Evolutionary conservation across 2,888 invertebrate species (phyloP), one percentile per base, ranked within the genome.

Genomic region (Stenurella melanura): DNA sequence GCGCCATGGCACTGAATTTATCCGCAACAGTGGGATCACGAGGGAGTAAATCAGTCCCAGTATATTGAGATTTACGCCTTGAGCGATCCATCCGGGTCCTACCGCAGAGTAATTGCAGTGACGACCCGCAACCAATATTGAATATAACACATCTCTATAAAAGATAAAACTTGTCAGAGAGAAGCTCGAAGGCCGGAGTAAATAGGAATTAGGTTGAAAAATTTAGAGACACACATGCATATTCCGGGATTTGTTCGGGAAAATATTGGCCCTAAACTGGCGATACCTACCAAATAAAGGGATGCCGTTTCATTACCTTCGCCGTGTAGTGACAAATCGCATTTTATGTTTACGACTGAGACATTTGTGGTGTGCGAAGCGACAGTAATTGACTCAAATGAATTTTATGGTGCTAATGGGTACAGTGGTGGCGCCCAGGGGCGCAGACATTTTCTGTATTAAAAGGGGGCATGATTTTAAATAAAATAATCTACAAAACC

Each of bases 91-190:
- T 77, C 71, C 78, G 73, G 69, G 63, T 38, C 71, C 73, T 74
- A 74, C 38, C 78, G 67, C 74, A 71, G 78, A 76, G 76, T 78
- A 78, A 78, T 78, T 75, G 64, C 42, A 58, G 70, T 82, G 83
- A 83, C 83, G 83, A 83, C 84, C 82, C 85, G 83, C 83, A 82
- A 80, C 84, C 86, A 84, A 87, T 87, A 87, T 87, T 87, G 86
- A 87, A 87, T 87, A 86, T 85, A 87, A 85, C 83, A 85, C 85
- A 86, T 85, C 83, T 83, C 82, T 83, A 82, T 85, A 83, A 86
- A 84, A 86, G 86, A 87, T 87, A 85, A 85, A 85, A 87, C 83
- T 87, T 87, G 86, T 86, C 87, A 85, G 78, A 81, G 85, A 83
- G 79, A 87, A 87, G 86, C 86, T 83, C 82, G 79, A 58, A 71